phyloP scores from a whole-genome alignment of 2,797 vertebrate genomes.

The Falco columbarius region DNA sequence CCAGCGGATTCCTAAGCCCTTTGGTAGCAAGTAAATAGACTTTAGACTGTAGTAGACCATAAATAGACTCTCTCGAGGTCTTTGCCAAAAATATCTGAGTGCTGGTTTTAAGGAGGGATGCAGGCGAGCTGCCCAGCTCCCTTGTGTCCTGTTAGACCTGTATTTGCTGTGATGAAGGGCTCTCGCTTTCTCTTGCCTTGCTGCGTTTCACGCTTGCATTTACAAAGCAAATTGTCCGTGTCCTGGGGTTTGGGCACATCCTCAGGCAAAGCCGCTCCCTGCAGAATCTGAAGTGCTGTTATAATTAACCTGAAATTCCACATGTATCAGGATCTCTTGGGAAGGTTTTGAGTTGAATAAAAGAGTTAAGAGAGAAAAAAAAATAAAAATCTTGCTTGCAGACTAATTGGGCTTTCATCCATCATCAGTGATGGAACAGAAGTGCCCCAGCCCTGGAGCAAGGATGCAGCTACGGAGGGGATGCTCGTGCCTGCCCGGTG shows the following conservation, averaged over 20 bases:
- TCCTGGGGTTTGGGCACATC: not conserved
- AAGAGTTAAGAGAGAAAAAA: not conserved
- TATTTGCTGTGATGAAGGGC: not conserved
- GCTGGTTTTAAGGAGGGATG: not conserved
- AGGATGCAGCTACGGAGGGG: not conserved
- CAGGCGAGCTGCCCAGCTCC: not conserved
- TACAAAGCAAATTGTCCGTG: not conserved
- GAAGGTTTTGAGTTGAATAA: not conserved
- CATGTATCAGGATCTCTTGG: not conserved
- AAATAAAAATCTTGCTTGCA: not conserved
- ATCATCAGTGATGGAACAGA: not conserved
- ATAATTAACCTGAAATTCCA: not conserved
- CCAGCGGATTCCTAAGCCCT: not conserved
- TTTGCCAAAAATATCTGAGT: not conserved
- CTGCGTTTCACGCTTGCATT: not conserved
- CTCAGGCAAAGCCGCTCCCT: rapidly evolving
- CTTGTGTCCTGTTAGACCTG: not conserved
- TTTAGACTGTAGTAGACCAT: not conserved
- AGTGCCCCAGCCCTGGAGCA: not conserved
- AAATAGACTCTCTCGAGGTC: not conserved
- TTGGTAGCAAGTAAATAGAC: not conserved
- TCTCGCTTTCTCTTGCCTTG: not conserved
- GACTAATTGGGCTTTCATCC: not conserved
- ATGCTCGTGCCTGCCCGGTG: not conserved
- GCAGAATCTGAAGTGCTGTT: not conserved